phyloP scores from a whole-genome alignment of 35 echinoderm and acorn worm genomes.

The Ophiothrix spiculata region DNA sequence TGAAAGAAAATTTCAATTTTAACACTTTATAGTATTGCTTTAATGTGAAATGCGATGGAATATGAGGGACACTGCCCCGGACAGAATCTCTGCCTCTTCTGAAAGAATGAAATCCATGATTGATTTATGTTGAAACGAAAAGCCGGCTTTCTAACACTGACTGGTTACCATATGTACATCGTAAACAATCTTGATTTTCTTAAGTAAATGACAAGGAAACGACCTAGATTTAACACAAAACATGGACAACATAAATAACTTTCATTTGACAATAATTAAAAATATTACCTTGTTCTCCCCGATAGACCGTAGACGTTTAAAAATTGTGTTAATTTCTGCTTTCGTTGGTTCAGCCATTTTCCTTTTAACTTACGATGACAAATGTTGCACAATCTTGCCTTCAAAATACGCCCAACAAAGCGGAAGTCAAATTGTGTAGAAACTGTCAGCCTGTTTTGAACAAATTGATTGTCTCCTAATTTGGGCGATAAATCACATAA shows the following conservation, averaged over 20 bases:
- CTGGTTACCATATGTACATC: too few relatives aligned
- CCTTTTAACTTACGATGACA: background rate
- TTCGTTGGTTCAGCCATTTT: conserved; percentile 39
- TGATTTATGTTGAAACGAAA: too few relatives aligned
- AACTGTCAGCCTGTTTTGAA: background rate
- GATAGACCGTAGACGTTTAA: conserved; percentile 85
- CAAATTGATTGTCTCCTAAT: background rate
- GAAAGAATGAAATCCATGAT: too few relatives aligned
- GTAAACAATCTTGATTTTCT: too few relatives aligned
- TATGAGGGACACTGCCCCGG: too few relatives aligned
- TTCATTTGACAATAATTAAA: background rate
- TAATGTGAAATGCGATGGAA: too few relatives aligned
- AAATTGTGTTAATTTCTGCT: conserved; percentile 87
- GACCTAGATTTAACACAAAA: too few relatives aligned
- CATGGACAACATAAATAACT: background rate
- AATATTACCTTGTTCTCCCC: conserved; percentile 81
- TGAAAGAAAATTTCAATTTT: too few relatives aligned
- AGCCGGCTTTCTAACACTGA: too few relatives aligned
- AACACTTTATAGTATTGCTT: too few relatives aligned
- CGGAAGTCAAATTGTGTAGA: background rate
- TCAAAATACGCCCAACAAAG: background rate
- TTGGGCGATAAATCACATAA: background rate
- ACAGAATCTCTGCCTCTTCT: too few relatives aligned
- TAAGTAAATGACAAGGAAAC: too few relatives aligned
- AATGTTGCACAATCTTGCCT: background rate